A percentile compares a stretch with the other conserved stretches of the same genome.
These are phyloP conservation scores for Setipinna tenuifilis DNA, from an alignment of 2,797 vertebrate species.

Conservation along the genomic window DNA sequence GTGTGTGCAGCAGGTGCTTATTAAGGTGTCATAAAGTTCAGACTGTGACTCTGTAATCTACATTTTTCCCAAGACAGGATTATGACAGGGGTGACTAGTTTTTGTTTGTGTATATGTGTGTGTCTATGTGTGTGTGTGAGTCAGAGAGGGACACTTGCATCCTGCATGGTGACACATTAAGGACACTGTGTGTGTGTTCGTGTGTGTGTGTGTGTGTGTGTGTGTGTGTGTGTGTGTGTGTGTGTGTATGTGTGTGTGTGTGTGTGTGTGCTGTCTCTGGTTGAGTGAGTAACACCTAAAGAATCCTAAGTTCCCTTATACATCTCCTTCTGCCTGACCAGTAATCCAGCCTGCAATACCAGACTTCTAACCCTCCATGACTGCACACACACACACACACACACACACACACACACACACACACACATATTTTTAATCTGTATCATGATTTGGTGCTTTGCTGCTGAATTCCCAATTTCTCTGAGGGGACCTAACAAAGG, in stretches of 20 bases:
- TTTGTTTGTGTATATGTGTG: not conserved
- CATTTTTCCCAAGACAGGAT: not conserved
- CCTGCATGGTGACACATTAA: not conserved
- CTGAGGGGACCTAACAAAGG: no score
- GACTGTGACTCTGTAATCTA: no score
- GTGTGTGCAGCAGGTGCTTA: no score
- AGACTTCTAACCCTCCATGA: not conserved
- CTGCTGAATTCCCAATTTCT: no score
- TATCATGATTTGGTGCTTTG: no score
- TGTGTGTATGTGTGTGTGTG: not conserved
- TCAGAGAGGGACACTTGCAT: not conserved
- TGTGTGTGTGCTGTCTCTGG: not conserved
- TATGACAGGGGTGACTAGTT: not conserved
- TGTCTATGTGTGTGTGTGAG: not conserved
- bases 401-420: not conserved
- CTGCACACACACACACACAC: not conserved
- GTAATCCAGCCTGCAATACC: not conserved
- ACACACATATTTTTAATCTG: no score
- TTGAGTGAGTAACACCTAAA: slow-evolving; percentile 11
- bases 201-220: not conserved
- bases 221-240: not conserved
- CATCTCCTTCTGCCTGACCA: not conserved
- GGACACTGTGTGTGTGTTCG: not conserved
- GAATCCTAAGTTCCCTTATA: not conserved
- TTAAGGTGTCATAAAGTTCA: no score